Conservation (phyloP, 2,113 vertebrate genomes). For the Ammodytes dubius region DNA sequence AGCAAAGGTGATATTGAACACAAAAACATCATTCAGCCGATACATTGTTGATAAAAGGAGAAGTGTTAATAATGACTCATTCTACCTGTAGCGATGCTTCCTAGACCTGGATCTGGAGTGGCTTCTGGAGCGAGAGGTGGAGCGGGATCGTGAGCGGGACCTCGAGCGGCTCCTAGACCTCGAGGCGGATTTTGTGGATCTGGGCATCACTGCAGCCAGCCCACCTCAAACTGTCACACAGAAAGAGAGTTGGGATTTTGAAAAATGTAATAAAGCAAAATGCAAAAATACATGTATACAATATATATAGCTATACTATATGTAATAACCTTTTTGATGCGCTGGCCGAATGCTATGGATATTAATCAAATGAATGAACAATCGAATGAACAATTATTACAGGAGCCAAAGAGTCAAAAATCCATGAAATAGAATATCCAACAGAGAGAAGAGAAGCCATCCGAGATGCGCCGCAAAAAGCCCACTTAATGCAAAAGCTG, state of each 20-base stretch:
- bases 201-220: constrained; percentile 89
- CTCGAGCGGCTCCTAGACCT: constrained; percentile 92
- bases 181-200: constrained; percentile 93
- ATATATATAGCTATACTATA: background rate
- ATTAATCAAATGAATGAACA: background rate
- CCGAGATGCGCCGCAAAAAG: constrained; percentile 21
- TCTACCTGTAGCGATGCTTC: constrained; percentile 93
- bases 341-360: background rate
- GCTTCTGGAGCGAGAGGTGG: constrained; percentile 92
- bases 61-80: background rate
- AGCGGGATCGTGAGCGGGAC: constrained; percentile 88
- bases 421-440: constrained; percentile 37
- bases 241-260: constrained; percentile 31
- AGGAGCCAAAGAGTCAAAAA: background rate
- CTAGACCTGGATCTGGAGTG: constrained; percentile 89
- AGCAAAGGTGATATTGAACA: background rate
- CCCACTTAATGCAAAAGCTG: constrained; percentile 1
- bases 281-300: background rate
- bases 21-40: background rate
- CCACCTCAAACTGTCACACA: constrained; percentile 76
- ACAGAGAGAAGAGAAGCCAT: constrained; percentile 24
- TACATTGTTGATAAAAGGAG: background rate
- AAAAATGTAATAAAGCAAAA: background rate
- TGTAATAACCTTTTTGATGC: constrained; percentile 22
- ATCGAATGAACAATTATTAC: background rate